A percentile compares a stretch with the other conserved stretches of the same genome.
Evolutionary conservation across 2,797 vertebrate genomes (phyloP).

Genomic region (Tenualosa ilisha): DNA sequence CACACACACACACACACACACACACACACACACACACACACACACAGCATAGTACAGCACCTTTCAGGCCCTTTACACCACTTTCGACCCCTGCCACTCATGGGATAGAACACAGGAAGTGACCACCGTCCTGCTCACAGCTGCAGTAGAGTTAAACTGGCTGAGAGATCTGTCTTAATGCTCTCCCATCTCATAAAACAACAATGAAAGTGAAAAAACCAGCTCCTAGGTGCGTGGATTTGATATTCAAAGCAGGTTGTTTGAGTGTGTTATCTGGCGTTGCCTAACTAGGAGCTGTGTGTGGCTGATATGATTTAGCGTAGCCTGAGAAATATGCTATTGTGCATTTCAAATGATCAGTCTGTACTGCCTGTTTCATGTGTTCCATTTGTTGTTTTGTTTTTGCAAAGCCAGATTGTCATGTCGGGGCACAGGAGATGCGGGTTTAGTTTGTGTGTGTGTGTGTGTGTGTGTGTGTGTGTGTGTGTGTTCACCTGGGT

Average conservation of each 20-base stretch:
- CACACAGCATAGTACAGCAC: neutral
- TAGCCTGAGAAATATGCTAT: neutral
- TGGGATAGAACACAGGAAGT: neutral
- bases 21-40: too few relatives aligned
- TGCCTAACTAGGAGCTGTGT: neutral
- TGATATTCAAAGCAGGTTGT: neutral
- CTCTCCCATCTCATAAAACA: neutral
- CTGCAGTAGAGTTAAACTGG: neutral
- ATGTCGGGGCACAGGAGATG: neutral
- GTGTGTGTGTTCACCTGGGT: neutral
- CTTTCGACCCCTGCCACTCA: neutral
- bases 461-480: neutral
- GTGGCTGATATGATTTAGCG: neutral
- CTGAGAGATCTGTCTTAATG: neutral
- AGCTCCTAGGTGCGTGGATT: neutral
- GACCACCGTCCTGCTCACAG: neutral
- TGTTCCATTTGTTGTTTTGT: neutral
- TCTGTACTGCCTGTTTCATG: neutral
- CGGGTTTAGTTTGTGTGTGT: neutral
- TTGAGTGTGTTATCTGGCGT: neutral
- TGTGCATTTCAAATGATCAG: neutral
- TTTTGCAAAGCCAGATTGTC: neutral
- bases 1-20: too few relatives aligned
- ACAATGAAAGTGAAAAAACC: neutral
- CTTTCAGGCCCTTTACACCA: neutral